These are phyloP conservation scores for Erebia ligea DNA, from an alignment of 2,888 invertebrate species.

Conservation along the genomic window DNA sequence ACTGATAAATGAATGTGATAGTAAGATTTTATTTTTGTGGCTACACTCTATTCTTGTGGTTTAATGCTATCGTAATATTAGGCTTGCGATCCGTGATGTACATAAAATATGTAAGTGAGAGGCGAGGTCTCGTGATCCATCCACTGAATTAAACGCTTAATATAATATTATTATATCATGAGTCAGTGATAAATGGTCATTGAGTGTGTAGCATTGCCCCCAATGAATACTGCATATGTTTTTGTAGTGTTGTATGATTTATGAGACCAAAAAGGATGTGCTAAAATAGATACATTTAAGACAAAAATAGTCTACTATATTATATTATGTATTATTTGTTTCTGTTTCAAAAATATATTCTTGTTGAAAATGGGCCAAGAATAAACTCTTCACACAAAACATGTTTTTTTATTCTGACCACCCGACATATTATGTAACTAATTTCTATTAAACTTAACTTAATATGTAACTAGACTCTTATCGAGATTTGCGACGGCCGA, in stretches of 20 bases:
- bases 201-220: too few relatives aligned
- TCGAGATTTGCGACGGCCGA: too few relatives aligned
- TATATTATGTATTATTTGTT: slow-evolving; percentile 49
- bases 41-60: neutral
- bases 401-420: slow-evolving; percentile 21
- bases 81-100: too few relatives aligned
- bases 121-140: too few relatives aligned
- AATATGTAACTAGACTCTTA: too few relatives aligned
- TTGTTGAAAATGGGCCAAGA: slow-evolving; percentile 72
- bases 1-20: slow-evolving; percentile 1
- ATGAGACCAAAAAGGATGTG: slow-evolving; percentile 31
- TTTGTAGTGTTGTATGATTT: slow-evolving; percentile 12
- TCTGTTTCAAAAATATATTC: slow-evolving; percentile 56
- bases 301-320: slow-evolving; percentile 36
- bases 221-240: neutral
- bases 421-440: neutral
- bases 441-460: too few relatives aligned
- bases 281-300: slow-evolving; percentile 37
- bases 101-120: too few relatives aligned
- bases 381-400: slow-evolving; percentile 78
- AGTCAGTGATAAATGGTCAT: too few relatives aligned
- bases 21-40: neutral
- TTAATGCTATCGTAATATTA: too few relatives aligned
- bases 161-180: too few relatives aligned
- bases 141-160: too few relatives aligned